These are phyloP conservation scores for Muscicapa adusta DNA, from an alignment of 2,113 vertebrate genomes.

Conservation along the genomic window DNA sequence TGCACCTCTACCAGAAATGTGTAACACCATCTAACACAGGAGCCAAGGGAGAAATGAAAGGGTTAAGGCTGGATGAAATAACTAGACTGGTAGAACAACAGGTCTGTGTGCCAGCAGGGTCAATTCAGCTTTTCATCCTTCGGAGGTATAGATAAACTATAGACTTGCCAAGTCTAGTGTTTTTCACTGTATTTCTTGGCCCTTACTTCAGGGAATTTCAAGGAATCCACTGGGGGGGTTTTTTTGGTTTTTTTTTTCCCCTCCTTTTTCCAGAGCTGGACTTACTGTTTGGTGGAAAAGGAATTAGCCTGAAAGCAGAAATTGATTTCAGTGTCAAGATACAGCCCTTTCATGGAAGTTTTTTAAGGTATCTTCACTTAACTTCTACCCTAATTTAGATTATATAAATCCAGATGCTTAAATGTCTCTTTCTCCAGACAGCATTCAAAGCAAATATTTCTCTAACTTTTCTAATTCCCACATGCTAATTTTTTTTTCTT, in stretches of 20 bases:
- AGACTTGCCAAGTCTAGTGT: constrained; percentile 27
- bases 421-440: neutral
- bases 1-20: neutral
- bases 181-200: constrained; percentile 31
- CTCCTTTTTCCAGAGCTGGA: neutral
- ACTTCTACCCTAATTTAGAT: neutral
- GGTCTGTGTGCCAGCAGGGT: neutral
- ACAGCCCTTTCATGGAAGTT: neutral
- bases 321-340: neutral
- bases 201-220: constrained; percentile 20
- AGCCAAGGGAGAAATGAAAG: neutral
- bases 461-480: neutral
- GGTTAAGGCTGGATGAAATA: constrained; percentile 16
- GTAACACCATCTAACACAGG: neutral
- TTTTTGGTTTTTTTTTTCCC: rapidly evolving
- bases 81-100: constrained; percentile 14
- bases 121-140: constrained; percentile 38
- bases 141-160: neutral
- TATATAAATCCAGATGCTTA: neutral
- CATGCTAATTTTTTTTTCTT: neutral
- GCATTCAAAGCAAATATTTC: neutral
- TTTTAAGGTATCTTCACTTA: neutral
- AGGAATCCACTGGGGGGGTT: neutral
- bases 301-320: neutral
- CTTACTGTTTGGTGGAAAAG: neutral